Conservation (phyloP, 2,113 vertebrate species). For the Notothenia rossii region DNA sequence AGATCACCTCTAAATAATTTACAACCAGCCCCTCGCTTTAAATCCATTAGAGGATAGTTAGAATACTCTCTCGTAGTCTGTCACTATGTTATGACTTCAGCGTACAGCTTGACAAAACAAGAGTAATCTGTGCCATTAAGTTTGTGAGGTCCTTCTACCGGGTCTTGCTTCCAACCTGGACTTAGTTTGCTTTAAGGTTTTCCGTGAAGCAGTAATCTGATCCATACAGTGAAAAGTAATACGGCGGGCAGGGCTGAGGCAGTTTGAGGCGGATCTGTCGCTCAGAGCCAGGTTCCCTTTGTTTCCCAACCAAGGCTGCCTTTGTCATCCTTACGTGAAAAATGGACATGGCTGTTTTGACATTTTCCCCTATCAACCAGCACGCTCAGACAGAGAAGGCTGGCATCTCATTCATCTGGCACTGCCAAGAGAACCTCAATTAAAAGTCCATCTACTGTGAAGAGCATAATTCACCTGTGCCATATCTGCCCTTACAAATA, state of each 20-base stretch:
- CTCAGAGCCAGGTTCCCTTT: slow-evolving; percentile 46
- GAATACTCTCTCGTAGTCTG: slow-evolving; percentile 27
- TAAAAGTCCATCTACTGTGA: slow-evolving; percentile 68
- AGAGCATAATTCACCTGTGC: slow-evolving; percentile 65
- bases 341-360: slow-evolving; percentile 67
- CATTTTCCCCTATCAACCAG: slow-evolving; percentile 66
- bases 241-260: slow-evolving; percentile 19
- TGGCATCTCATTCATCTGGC: slow-evolving; percentile 65
- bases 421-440: slow-evolving; percentile 61
- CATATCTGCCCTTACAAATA: slow-evolving; percentile 37
- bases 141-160: slow-evolving; percentile 31
- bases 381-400: slow-evolving; percentile 51
- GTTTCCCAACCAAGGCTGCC: slow-evolving; percentile 41
- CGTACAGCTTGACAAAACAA: slow-evolving; percentile 61
- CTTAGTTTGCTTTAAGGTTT: slow-evolving; percentile 43
- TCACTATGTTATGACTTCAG: slow-evolving; percentile 68
- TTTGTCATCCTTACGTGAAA: slow-evolving; percentile 59
- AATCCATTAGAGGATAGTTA: slow-evolving; percentile 60
- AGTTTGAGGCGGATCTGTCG: slow-evolving; percentile 36
- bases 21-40: slow-evolving; percentile 50
- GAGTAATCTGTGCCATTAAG: slow-evolving; percentile 64
- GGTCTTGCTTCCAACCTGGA: slow-evolving; percentile 31
- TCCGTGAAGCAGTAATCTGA: slow-evolving; percentile 43
- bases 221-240: slow-evolving; percentile 57
- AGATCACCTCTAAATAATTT: slow-evolving; percentile 68